A percentile compares a stretch with the other conserved stretches of the same genome.
phyloP scores from a whole-genome alignment of 2,888 invertebrate genomes.

The Allygus modestus region DNA sequence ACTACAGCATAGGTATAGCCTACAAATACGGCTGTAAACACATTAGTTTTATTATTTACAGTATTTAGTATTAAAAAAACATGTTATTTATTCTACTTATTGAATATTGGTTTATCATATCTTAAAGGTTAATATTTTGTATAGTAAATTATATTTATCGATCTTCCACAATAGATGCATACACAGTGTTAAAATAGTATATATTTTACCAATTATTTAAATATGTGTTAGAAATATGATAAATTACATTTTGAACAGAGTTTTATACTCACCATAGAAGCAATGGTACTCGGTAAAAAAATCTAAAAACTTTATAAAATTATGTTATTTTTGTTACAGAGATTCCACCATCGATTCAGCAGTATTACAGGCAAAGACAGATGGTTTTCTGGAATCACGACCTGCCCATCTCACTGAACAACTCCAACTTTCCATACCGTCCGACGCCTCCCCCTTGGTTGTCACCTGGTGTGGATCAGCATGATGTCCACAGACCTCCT shows the following conservation, averaged over 20 bases:
- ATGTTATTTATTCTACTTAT: not conserved
- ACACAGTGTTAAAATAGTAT: too few relatives aligned
- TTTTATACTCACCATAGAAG: too few relatives aligned
- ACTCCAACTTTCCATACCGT: slow-evolving; percentile 66
- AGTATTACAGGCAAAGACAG: slow-evolving; percentile 86
- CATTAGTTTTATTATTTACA: not conserved
- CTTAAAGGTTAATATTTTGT: not conserved
- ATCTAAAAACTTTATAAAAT: too few relatives aligned
- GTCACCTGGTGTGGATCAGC: slow-evolving; percentile 66
- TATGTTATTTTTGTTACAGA: slow-evolving; percentile 76
- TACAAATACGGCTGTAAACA: slow-evolving; percentile 56
- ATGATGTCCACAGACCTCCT: slow-evolving; percentile 5
- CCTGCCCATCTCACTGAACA: slow-evolving; percentile 79
- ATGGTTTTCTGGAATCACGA: slow-evolving; percentile 92
- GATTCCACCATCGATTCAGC: slow-evolving; percentile 85
- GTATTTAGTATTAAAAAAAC: not conserved
- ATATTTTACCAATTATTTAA: too few relatives aligned
- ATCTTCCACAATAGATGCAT: too few relatives aligned
- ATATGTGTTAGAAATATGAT: too few relatives aligned
- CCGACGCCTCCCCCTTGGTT: slow-evolving; percentile 69
- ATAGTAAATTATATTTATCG: too few relatives aligned
- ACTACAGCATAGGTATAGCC: slow-evolving; percentile 87
- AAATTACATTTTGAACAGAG: too few relatives aligned
- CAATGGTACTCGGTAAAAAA: too few relatives aligned
- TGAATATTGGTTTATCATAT: not conserved